Base-by-base conservation (phyloP, 2,797 vertebrate species). In the Pseudomugil tenellus region DNA sequence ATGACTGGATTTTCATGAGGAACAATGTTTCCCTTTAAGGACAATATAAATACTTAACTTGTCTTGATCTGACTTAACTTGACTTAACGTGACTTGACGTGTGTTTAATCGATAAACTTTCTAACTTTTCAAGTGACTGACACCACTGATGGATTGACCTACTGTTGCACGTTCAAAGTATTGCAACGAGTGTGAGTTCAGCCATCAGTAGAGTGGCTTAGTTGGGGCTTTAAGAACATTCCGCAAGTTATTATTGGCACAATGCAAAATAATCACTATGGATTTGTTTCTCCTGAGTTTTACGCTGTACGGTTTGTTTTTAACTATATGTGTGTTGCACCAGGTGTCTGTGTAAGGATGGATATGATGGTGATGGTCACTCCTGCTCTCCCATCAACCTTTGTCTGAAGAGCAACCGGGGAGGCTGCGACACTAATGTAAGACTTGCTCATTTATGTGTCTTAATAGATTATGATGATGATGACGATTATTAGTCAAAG, bases 361-460 rank as follows among this genome's bases (percentile, higher is more conserved):
- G 96, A 56, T 99, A 96, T 0, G 94, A 97, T n/a, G 97, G 98
- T 0, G 94, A 99, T 0, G 97, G 97, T 29, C 93, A 94, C 88
- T 94, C 94, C 80, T 99, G 98, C 78, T 71, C 88, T 21, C 89
- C 91, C 48, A 83, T 93, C 0, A 92, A 97, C 88, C 89, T 92
- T 66, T 99, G 98, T 77, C 90, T 91, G 53, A 92, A 85, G 66
- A 91, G 91, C 31, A 85, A 86, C 77, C 84, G 90, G 17, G 96
- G 96, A 28, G 94, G 93, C 41, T 99, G 98, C 51, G 91, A 96
- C 1, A 66, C 81, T 64, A 97, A 97, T 0, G 97, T 99, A 87
- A 96, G 96, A 32, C 17, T 53, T 3, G 11, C 28, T 5, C 21
- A 0, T 41, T 10, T 72, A 21, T 52, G 28, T 58, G 51, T 6